Evolutionary conservation across 2,113 vertebrate species (phyloP).

Genomic region (Hyaena hyaena): DNA sequence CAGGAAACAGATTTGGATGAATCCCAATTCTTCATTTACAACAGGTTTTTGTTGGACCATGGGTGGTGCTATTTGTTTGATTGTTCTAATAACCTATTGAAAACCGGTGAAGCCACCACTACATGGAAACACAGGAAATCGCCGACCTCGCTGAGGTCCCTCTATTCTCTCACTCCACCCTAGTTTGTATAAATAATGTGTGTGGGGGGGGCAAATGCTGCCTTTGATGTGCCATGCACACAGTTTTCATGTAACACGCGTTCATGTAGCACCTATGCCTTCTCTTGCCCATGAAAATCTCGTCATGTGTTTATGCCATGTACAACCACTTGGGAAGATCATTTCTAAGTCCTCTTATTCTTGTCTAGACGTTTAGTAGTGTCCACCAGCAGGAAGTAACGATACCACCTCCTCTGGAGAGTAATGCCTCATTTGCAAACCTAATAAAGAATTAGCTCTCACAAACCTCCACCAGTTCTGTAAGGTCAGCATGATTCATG

Average conservation of each 20-base stretch:
- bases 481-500: neutral
- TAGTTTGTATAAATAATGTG: neutral
- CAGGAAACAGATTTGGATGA: neutral
- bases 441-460: neutral
- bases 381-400: neutral
- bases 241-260: neutral
- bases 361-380: neutral
- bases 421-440: neutral
- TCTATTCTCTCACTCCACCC: neutral
- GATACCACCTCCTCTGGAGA: neutral
- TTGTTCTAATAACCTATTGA: neutral
- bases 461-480: neutral
- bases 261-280: neutral
- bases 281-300: slow-evolving; percentile 13
- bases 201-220: neutral
- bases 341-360: neutral
- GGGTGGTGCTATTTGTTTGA: neutral
- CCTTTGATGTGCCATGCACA: neutral
- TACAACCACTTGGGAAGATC: neutral
- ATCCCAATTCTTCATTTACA: neutral
- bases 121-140: neutral
- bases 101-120: neutral
- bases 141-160: neutral
- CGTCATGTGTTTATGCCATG: neutral
- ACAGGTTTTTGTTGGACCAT: neutral